Percentiles rank a stretch among this genome's conserved stretches.
These are phyloP conservation scores for Zootermopsis nevadensis DNA, from an alignment of 2,888 invertebrate species.

Conservation along the genomic window DNA sequence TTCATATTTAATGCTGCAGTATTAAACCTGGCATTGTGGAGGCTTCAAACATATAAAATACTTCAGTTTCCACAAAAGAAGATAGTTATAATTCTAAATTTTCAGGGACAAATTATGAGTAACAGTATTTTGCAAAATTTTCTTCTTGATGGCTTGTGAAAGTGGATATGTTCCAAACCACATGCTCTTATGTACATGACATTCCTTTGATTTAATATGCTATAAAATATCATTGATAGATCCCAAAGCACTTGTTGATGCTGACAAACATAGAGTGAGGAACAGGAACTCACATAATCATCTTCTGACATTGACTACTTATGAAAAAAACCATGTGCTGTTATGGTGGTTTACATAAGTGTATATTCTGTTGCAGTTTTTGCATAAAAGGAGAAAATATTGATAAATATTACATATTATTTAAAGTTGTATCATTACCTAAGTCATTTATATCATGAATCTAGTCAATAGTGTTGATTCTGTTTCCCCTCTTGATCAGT, in stretches of 20 bases:
- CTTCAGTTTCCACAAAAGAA: not conserved
- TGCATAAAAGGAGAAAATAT: conserved; percentile 44
- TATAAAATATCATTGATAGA: conserved; percentile 23
- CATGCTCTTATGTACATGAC: conserved; percentile 38
- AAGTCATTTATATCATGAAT: conserved; percentile 61
- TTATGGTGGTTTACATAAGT: conserved; percentile 43
- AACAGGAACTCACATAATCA: conserved; percentile 5
- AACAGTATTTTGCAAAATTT: not conserved
- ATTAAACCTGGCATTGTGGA: not conserved
- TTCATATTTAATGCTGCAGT: not conserved
- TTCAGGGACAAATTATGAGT: not conserved
- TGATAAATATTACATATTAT: conserved; percentile 49
- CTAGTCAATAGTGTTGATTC: conserved; percentile 59
- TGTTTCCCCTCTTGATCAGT: conserved; percentile 48
- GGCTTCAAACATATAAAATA: not conserved
- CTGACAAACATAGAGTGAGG: conserved; percentile 10
- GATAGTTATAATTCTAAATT: not conserved
- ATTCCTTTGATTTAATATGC: conserved; percentile 30
- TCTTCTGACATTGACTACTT: conserved; percentile 7
- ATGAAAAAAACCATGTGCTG: conserved; percentile 35
- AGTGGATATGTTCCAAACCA: conserved; percentile 23
- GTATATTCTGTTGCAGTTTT: conserved; percentile 40
- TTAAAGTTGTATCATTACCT: conserved; percentile 56
- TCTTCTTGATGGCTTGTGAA: conserved; percentile 8
- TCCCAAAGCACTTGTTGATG: conserved; percentile 39